phyloP scores from a whole-genome alignment of 2,888 invertebrate genomes.

The Frankliniella fusca region DNA sequence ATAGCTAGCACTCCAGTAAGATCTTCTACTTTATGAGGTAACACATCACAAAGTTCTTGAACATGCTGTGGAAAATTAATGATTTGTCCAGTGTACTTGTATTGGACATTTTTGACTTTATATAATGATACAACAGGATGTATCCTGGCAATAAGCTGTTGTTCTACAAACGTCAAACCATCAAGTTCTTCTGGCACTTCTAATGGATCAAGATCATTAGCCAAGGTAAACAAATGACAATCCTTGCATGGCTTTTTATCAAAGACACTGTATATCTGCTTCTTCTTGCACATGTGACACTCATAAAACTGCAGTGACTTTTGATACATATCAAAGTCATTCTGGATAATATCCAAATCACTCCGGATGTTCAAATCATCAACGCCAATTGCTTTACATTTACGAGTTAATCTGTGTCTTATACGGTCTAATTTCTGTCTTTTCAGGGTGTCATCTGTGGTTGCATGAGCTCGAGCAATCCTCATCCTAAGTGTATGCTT shows the following conservation, averaged over 20 bases:
- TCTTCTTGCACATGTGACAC: too few species aligned
- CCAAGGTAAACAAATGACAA: not conserved
- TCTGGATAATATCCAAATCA: too few species aligned
- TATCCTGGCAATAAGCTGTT: conserved; percentile 30
- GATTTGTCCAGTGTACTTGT: conserved; percentile 29
- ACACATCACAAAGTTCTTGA: conserved; percentile 17
- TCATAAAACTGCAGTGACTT: too few species aligned
- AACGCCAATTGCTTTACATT: too few species aligned
- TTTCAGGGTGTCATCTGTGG: too few species aligned
- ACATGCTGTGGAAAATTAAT: conserved; percentile 33
- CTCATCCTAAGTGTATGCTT: too few species aligned
- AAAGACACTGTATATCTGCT: not conserved
- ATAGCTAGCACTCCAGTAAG: not conserved
- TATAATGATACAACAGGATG: conserved; percentile 33
- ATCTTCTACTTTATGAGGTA: not conserved
- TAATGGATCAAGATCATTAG: not conserved
- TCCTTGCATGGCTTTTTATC: not conserved
- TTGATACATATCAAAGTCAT: too few species aligned
- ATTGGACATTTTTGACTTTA: conserved; percentile 30
- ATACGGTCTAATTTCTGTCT: too few species aligned
- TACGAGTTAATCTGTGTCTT: too few species aligned
- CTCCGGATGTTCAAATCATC: too few species aligned
- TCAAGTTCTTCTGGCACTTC: not conserved
- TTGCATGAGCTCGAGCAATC: too few species aligned
- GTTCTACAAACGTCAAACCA: conserved; percentile 30